These are phyloP conservation scores for Cisticola juncidis DNA, from an alignment of 2,113 vertebrate genomes.

Conservation along the genomic window DNA sequence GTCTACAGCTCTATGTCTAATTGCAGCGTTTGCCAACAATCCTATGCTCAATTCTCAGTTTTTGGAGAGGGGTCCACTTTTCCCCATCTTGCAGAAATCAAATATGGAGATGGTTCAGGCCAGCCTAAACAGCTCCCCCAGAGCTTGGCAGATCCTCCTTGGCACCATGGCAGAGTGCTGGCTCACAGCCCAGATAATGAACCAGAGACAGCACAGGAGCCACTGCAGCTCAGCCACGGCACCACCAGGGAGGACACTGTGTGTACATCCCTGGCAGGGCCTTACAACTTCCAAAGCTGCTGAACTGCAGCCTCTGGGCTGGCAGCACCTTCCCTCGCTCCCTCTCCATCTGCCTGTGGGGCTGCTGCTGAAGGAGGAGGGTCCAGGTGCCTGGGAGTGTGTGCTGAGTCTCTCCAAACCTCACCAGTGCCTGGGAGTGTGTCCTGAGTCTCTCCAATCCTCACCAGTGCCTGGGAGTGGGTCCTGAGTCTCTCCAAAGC, in stretches of 20 bases:
- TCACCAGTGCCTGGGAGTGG: too few species aligned
- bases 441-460: too few species aligned
- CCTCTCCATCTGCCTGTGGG: neutral
- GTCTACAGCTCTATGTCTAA: neutral
- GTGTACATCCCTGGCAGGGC: fast-evolving
- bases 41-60: neutral
- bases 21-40: neutral
- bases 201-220: neutral
- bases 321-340: fast-evolving
- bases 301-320: neutral
- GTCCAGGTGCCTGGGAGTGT: neutral
- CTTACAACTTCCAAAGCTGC: fast-evolving
- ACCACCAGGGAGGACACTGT: fast-evolving
- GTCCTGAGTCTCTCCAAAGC: too few species aligned
- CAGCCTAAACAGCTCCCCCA: neutral
- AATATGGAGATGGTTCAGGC: neutral
- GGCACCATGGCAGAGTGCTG: neutral
- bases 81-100: neutral
- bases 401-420: too few species aligned
- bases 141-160: neutral
- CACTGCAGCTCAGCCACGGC: neutral
- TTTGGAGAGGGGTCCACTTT: neutral
- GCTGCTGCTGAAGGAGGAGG: neutral
- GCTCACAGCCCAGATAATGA: fast-evolving
- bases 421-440: too few species aligned